Conservation (phyloP, 2,113 vertebrate species). For the Epinephelus moara region DNA sequence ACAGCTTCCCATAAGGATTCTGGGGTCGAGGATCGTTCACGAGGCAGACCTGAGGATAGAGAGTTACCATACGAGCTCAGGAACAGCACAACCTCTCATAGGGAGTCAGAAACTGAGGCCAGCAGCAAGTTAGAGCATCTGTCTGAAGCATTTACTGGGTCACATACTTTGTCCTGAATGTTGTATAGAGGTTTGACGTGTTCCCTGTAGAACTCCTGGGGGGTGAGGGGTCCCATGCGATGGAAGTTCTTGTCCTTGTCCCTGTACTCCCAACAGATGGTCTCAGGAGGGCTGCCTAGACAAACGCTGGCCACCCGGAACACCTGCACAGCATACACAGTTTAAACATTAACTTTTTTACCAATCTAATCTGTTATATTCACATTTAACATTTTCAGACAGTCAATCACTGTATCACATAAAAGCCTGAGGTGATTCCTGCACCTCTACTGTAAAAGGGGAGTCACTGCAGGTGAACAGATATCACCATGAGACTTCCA, state of each 20-base stretch:
- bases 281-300: slow-evolving; percentile 94
- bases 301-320: slow-evolving; percentile 95
- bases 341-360: not conserved
- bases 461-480: too few relatives aligned
- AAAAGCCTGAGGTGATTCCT: not conserved
- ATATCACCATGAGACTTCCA: too few relatives aligned
- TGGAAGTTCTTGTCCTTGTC: slow-evolving; percentile 98
- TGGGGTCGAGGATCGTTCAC: slow-evolving; percentile 97
- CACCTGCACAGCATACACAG: slow-evolving; percentile 83
- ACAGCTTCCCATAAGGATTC: slow-evolving; percentile 92
- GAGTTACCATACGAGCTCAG: slow-evolving; percentile 2
- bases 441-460: too few relatives aligned
- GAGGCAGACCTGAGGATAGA: slow-evolving; percentile 89
- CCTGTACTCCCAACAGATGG: slow-evolving; percentile 96
- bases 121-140: not conserved
- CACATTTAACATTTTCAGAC: not conserved
- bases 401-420: not conserved
- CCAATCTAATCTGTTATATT: not conserved
- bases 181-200: slow-evolving; percentile 96
- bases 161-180: slow-evolving; percentile 93
- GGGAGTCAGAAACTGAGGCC: slow-evolving; percentile 86
- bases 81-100: slow-evolving; percentile 86
- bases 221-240: slow-evolving; percentile 91
- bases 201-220: slow-evolving; percentile 92
- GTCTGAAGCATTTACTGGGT: not conserved